These are phyloP conservation scores for Arge pagana DNA, from an alignment of 2,888 invertebrate species.

Conservation along the genomic window DNA sequence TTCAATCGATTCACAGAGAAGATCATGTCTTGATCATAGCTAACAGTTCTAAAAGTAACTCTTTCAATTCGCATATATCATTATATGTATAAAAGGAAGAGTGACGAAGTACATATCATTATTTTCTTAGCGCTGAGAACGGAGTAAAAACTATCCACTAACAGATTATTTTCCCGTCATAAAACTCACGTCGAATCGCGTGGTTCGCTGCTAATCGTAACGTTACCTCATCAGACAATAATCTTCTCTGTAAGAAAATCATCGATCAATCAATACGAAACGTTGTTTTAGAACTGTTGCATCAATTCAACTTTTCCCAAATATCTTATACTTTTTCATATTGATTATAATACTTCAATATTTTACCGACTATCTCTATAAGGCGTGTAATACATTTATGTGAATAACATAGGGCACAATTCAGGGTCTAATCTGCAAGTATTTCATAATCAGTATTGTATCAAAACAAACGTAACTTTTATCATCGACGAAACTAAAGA, in stretches of 20 bases:
- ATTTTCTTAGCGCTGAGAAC: too few species aligned
- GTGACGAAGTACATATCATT: too few species aligned
- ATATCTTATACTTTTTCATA: slow-evolving; percentile 33
- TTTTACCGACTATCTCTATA: slow-evolving; percentile 45
- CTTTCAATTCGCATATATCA: background rate
- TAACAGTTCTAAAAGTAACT: slow-evolving; percentile 17
- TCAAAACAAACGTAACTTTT: background rate
- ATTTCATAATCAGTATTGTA: slow-evolving; percentile 1
- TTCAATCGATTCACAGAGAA: slow-evolving; percentile 18
- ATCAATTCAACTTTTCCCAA: slow-evolving; percentile 27
- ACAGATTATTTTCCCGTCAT: too few species aligned
- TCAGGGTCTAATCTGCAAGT: background rate
- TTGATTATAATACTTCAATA: slow-evolving; percentile 40
- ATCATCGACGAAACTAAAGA: too few species aligned
- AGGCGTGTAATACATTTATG: slow-evolving; percentile 43
- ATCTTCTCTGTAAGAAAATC: too few species aligned
- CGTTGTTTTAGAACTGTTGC: slow-evolving; percentile 21
- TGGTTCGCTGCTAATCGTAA: too few species aligned
- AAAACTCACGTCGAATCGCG: too few species aligned
- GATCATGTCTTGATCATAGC: slow-evolving; percentile 12
- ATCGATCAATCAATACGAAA: background rate
- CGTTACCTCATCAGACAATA: too few species aligned
- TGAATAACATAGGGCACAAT: slow-evolving; percentile 38
- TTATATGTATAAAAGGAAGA: too few species aligned
- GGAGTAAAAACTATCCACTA: too few species aligned